Evolutionary conservation across 2,113 vertebrate species (phyloP).

Genomic region (Heteronetta atricapilla): DNA sequence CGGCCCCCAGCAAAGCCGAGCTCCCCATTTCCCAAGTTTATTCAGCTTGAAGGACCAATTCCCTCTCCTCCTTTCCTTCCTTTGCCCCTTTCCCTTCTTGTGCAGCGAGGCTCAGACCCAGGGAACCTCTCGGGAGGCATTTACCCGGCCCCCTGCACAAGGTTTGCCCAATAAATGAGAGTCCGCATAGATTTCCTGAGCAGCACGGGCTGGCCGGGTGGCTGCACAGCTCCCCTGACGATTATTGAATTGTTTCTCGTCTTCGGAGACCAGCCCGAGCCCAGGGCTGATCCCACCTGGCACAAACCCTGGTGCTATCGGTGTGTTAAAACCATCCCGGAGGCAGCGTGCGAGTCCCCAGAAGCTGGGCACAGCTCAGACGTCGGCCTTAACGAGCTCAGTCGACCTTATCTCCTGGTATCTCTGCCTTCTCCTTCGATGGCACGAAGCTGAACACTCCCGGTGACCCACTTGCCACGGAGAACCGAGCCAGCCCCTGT

Average conservation of each 20-base stretch:
- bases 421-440: not conserved
- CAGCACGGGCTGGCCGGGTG: not conserved
- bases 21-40: not conserved
- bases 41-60: not conserved
- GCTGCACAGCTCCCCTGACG: not conserved
- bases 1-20: not conserved
- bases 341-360: not conserved
- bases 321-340: fast-evolving
- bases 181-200: not conserved
- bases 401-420: not conserved
- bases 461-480: slow-evolving; percentile 6
- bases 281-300: not conserved
- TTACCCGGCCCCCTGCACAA: not conserved
- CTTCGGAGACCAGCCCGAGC: not conserved
- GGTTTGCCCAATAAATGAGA: fast-evolving
- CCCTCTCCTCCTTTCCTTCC: not conserved
- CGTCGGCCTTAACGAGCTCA: not conserved
- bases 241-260: not conserved
- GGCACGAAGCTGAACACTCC: not conserved
- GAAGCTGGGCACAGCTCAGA: fast-evolving
- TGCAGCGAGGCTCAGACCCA: not conserved
- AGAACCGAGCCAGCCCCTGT: not conserved
- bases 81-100: not conserved
- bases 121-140: fast-evolving
- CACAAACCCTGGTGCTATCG: fast-evolving